These are phyloP conservation scores for Cantharis rustica DNA, from an alignment of 2,888 invertebrate species.

Conservation along the genomic window DNA sequence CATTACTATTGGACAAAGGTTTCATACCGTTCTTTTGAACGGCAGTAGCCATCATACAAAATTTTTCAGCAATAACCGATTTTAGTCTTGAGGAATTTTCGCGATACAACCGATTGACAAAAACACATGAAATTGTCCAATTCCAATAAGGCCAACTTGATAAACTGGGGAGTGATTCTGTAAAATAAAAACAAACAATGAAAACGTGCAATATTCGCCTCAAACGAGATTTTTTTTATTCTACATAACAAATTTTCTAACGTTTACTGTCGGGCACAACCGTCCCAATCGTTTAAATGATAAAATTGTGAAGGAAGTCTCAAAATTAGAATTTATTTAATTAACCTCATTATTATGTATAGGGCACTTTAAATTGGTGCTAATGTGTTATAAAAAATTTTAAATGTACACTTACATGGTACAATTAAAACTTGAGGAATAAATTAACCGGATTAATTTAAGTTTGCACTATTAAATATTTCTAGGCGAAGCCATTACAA, in stretches of 20 bases:
- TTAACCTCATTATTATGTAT: slow-evolving; percentile 32
- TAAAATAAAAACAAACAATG: slow-evolving; percentile 2
- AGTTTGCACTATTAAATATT: neutral
- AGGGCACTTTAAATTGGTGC: neutral
- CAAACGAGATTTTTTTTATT: neutral
- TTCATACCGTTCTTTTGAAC: slow-evolving; percentile 84
- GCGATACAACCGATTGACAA: slow-evolving; percentile 3
- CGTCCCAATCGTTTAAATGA: slow-evolving; percentile 8
- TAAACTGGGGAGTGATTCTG: slow-evolving; percentile 10
- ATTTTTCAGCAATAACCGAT: neutral
- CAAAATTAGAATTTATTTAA: slow-evolving; percentile 30
- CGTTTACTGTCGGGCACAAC: neutral
- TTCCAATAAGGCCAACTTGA: slow-evolving; percentile 18
- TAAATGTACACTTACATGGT: neutral
- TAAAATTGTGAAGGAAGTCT: slow-evolving; percentile 30
- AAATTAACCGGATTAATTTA: neutral
- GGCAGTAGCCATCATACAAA: slow-evolving; percentile 73
- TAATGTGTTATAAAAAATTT: neutral
- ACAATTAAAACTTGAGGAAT: neutral
- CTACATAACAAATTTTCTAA: neutral
- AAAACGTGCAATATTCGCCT: neutral
- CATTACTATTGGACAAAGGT: slow-evolving; percentile 69
- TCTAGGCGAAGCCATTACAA: slow-evolving; percentile 49
- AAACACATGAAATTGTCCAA: slow-evolving; percentile 25
- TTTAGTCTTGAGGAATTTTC: neutral